Conservation (phyloP, 2,888 invertebrate genomes). For the Apomyelois bistriatella region DNA sequence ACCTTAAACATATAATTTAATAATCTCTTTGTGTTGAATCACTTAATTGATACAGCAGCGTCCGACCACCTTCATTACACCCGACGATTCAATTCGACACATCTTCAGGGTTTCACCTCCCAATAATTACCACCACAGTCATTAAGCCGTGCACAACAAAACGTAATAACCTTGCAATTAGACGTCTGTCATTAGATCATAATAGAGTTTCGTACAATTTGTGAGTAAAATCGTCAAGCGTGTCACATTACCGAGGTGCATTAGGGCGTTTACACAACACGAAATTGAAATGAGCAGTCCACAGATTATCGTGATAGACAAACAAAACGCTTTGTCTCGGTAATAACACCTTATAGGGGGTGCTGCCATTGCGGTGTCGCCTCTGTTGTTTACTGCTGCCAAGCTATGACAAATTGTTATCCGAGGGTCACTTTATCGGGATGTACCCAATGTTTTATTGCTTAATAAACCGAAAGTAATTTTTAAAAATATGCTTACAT, state of each 20-base stretch:
- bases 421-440: conserved; percentile 8
- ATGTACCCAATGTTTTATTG: conserved; percentile 11
- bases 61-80: conserved; percentile 10
- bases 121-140: conserved; percentile 72
- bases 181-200: conserved; percentile 77
- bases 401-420: conserved; percentile 32
- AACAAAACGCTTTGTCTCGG: conserved; percentile 72
- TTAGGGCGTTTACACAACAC: conserved; percentile 79
- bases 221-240: conserved; percentile 80
- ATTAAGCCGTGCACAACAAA: conserved; percentile 74
- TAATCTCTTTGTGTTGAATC: background rate
- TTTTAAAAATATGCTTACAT: background rate
- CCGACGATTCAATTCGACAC: conserved; percentile 56
- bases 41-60: background rate
- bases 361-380: conserved; percentile 32
- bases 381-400: conserved; percentile 27
- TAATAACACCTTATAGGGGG: conserved; percentile 67
- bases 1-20: too few relatives aligned
- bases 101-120: conserved; percentile 77
- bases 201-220: conserved; percentile 80
- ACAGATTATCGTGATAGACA: conserved; percentile 79
- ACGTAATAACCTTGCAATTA: conserved; percentile 78
- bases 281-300: conserved; percentile 77
- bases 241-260: conserved; percentile 77
- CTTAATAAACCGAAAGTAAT: conserved; percentile 1